Evolutionary conservation across 1,140 invertebrate species (phyloP), one percentile per base, ranked within the genome.

Genomic region (Anastatus disparis): DNA sequence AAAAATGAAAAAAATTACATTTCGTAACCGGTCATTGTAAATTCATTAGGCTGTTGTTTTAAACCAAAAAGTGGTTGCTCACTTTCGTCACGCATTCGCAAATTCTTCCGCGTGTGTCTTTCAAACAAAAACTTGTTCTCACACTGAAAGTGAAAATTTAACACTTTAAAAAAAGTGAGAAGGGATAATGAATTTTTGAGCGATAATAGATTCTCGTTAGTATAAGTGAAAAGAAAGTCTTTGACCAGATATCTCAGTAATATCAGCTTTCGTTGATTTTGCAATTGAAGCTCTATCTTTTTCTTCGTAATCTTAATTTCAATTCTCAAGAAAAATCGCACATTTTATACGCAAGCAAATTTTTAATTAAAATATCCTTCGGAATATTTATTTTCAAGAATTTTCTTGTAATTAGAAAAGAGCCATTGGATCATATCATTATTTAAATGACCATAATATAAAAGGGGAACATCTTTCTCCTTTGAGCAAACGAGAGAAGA

Each of bases 11-110:
- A 29, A 53, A 15, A 9, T 29, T 38, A 22, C 63, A 48, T 46
- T 55, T 35, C 70, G 38, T 48, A 73, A 72, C 75, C 75, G 71
- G 72, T 79, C 74, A 77, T 79, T 79, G 75, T 76, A 81, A 81
- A 81, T 79, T 81, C 80, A 81, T 81, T 81, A 81, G 76, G 31
- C 64, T 58, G 74, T 76, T n/a, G 42, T n/a, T n/a, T n/a, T n/a
- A n/a, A n/a, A n/a, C 46, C 17, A 8, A 48, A 46, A 44, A 46
- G 40, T 31, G 27, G 53, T 35, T 22, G 15, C 20, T 26, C 22
- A 42, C 22, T 65, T 27, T 42, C 46, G 48, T 65, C 48, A 53
- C 22, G 48, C 31, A 31, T 17, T 1, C 13, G 26, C 31, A 7
- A 17, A 10, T n/a, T n/a, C 42, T 31, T 40, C 29, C 29, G 31